A percentile compares a stretch with the other conserved stretches of the same genome.
Conservation (phyloP, 2,888 invertebrate genomes). For the Pilophorus perplexus region DNA sequence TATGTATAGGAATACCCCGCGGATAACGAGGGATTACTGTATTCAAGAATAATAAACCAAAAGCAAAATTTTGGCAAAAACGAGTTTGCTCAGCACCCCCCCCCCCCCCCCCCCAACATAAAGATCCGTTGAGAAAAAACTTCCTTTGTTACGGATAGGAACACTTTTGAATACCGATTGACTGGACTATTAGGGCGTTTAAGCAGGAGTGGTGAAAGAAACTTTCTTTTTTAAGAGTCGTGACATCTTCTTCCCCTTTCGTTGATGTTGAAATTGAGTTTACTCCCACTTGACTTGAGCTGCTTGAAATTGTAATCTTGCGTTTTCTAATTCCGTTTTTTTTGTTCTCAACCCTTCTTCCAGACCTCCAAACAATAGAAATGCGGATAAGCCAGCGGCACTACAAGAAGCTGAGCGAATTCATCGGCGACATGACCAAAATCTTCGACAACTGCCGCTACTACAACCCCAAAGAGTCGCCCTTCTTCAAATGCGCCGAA, state of each 20-base stretch:
- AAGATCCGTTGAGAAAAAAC: no score
- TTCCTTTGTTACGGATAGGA: no score
- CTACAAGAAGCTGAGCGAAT: conserved; percentile 87
- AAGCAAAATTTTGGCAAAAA: no score
- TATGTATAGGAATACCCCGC: no score
- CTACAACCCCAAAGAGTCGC: conserved; percentile 93
- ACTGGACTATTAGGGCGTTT: background rate
- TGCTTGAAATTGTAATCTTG: background rate
- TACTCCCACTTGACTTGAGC: background rate
- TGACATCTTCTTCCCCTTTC: no score
- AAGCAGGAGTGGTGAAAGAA: background rate
- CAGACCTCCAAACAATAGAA: conserved; percentile 93
- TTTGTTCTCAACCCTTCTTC: no score
- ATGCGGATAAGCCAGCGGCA: conserved; percentile 75
- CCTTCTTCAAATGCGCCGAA: conserved; percentile 94
- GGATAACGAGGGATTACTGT: no score
- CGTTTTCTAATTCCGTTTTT: conserved; percentile 14
- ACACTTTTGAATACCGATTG: background rate
- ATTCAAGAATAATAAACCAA: no score
- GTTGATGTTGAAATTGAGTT: background rate
- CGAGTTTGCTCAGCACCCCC: no score
- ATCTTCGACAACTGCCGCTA: conserved; percentile 99
- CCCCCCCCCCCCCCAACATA: no score
- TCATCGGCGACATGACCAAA: conserved; percentile 96
- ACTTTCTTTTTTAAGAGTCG: no score